Evolutionary conservation across 2,888 invertebrate genomes (phyloP), one percentile per base, ranked within the genome.

Genomic region (Polietes domitor): DNA sequence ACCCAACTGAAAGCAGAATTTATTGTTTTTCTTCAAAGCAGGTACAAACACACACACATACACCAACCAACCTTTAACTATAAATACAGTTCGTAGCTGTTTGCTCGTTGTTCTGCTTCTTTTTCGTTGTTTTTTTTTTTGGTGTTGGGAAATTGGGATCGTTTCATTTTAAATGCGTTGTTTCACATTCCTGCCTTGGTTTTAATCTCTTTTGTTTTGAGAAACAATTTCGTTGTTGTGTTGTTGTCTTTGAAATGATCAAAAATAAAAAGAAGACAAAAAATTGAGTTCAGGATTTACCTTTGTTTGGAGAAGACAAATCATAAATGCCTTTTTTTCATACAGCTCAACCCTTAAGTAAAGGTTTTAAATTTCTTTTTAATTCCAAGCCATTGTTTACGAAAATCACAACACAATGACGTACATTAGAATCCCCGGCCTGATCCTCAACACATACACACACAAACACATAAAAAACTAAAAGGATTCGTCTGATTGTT

Each of bases 281-380:
- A n/a, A n/a, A n/a, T n/a, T 84, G 75, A 84, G 80, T 78, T 80
- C 77, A 47, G 71, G 68, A 65, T 53, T 83, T 73, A 80, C 61
- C 83, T 78, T 77, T 80, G 71, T 83, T 77, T 84, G 77, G 71
- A 37, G n/a, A 37, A 26, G 41, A 55, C 41, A 73, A 73, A 50
- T 77, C 28, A 65, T 77, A 68, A 50, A 65, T 58, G 47, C 37
- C 17, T 43, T 68, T 24, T 50, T 28, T 41, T 32, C 61, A 37
- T 61, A n/a, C 61, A 10, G 55, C 73, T 76, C 84, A 84, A 84
- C 84, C 84, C 84, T 84, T 84, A 81, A 72, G 78, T 65, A 76
- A 84, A 81, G 81, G 84, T 81, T 84, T 84, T 84, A 65, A 79
- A 84, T 84, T 84, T 78, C 84, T 79, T 81, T 68, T 76, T 79